Evolutionary conservation across 2,888 invertebrate genomes (phyloP), one percentile per base, ranked within the genome.

Genomic region (Chouioia cunea): DNA sequence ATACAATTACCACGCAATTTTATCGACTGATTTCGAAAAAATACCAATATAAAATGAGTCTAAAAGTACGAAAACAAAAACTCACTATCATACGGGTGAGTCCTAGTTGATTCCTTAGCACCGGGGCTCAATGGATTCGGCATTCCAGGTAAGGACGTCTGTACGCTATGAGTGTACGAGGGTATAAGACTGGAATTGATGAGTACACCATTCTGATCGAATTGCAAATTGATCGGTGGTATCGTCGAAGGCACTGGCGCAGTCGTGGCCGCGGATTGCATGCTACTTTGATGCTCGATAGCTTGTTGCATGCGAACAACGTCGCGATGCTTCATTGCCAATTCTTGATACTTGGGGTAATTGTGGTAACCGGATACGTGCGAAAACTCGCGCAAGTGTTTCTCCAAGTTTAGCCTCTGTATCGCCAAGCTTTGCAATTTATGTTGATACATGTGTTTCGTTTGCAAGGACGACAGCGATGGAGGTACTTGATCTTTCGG

Each of bases 271-370:
- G 77, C 69, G 56, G 81, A 82, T 63, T 83, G 85, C 2, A 82
- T 70, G 1, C 76, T 72, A 64, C 75, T 79, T 50, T 82, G 85
- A 56, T 82, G 83, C 14, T 82, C 82, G 2, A 81, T 70, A 0
- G 78, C 78, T 23, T 84, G 82, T 46, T 85, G 85, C 2, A 82
- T 66, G 59, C 83, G 81, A 23, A 83, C 27, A 3, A 83, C 48
- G 66, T 85, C 84, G 10, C 79, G 76, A 36, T 84, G 84, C 62
- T 78, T 80, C 72, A 81, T 76, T 2, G 82, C 62, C 68, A 79
- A 83, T 56, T 85, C 85, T 59, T 84, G 84, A 71, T 85, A 85
- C 54, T 83, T 83, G 0, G 83, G 82, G 70, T 85, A 85, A 0
- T 79, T 78, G 44, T 83, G 80, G 58, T 85, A 84, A 0, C 84